Percentiles rank a stretch among this genome's conserved stretches.
Conservation (phyloP, 2,888 invertebrate species). For the Hirtodrosophila alboralis region DNA sequence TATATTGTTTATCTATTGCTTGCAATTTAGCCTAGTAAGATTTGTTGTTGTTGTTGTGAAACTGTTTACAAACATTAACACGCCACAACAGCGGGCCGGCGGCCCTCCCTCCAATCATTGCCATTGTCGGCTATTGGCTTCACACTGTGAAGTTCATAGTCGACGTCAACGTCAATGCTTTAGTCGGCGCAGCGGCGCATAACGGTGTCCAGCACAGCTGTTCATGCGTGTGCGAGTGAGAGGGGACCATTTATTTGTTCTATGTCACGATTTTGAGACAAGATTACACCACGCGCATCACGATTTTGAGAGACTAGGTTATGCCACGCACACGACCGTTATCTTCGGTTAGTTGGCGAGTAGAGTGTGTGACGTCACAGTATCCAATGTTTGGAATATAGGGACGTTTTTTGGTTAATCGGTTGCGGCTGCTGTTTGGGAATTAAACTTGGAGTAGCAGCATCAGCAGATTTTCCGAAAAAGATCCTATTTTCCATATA, state of each 20-base stretch:
- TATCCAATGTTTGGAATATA: too few species aligned
- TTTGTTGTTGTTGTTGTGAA: slow-evolving; percentile 21
- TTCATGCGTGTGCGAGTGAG: slow-evolving; percentile 24
- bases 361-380: too few species aligned
- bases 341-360: too few species aligned
- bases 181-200: slow-evolving; percentile 43
- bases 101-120: slow-evolving; percentile 47
- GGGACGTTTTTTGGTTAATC: too few species aligned
- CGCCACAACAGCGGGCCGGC: slow-evolving; percentile 3
- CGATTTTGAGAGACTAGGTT: too few species aligned
- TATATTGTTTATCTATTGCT: slow-evolving; percentile 23
- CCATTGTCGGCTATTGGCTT: slow-evolving; percentile 50
- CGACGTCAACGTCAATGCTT: slow-evolving; percentile 1
- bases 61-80: slow-evolving; percentile 37
- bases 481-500: too few species aligned
- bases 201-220: slow-evolving; percentile 49
- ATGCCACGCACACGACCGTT: too few species aligned
- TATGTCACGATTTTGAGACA: slow-evolving; percentile 24
- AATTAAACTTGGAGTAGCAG: too few species aligned
- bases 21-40: slow-evolving; percentile 39
- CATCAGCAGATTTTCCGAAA: too few species aligned
- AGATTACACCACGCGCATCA: too few species aligned
- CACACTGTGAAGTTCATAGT: slow-evolving; percentile 4
- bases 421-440: too few species aligned
- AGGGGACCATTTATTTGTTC: slow-evolving; percentile 16